These are phyloP conservation scores for Lytechinus pictus DNA, from an alignment of 35 echinoderm and acorn worm genomes.

Conservation along the genomic window DNA sequence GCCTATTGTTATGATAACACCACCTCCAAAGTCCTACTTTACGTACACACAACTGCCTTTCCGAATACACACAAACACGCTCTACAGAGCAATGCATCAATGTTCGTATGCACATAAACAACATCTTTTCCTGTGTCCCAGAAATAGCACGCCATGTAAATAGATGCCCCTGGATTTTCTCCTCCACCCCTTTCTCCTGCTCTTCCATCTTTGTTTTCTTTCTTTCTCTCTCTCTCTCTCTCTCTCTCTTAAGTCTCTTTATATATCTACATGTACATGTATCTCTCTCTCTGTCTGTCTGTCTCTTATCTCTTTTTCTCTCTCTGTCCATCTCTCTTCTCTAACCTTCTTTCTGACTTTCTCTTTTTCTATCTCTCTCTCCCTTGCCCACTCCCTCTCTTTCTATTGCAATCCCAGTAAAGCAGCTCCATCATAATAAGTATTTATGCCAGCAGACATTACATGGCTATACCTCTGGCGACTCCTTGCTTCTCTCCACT, in stretches of 20 bases:
- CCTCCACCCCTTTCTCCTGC: background rate
- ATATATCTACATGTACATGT: too few species aligned
- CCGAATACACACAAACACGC: background rate
- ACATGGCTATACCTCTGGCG: conserved; percentile 14
- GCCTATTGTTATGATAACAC: background rate
- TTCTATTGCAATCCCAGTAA: background rate
- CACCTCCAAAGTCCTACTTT: background rate
- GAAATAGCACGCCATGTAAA: conserved; percentile 28
- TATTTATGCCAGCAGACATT: conserved; percentile 37
- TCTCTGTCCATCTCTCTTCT: too few species aligned
- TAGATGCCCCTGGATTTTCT: conserved; percentile 32
- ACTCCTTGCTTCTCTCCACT: background rate
- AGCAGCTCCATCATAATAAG: conserved; percentile 40
- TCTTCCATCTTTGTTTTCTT: background rate
- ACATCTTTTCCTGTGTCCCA: background rate
- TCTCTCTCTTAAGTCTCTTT: too few species aligned
- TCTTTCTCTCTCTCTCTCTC: too few species aligned
- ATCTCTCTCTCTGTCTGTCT: too few species aligned
- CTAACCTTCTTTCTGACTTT: too few species aligned
- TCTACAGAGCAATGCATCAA: background rate
- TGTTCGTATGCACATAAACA: conserved; percentile 6
- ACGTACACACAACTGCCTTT: background rate
- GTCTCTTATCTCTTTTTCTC: too few species aligned
- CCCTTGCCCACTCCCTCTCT: background rate
- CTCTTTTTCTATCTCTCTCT: too few species aligned